Evolutionary conservation across 35 echinoderm and acorn worm species (phyloP).

Genomic region (Diadema setosum): DNA sequence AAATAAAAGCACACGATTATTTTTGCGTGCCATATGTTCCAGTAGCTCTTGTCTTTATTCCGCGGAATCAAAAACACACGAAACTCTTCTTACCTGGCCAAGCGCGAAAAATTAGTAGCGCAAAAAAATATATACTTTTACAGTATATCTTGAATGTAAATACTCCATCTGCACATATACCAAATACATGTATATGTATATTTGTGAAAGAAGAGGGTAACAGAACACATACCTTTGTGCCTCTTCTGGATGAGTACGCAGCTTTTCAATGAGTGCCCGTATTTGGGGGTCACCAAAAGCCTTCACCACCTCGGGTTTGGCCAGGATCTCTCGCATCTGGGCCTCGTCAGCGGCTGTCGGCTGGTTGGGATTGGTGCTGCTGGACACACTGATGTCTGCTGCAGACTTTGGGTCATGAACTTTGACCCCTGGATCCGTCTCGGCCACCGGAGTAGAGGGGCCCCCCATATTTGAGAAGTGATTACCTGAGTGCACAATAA

Average conservation of each 20-base stretch:
- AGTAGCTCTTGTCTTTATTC: too few relatives aligned
- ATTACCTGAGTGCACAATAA: too few relatives aligned
- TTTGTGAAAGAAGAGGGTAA: background rate
- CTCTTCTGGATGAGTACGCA: constrained; percentile 63
- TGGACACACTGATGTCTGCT: constrained; percentile 55
- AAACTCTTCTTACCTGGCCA: too few relatives aligned
- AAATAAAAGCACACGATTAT: too few relatives aligned
- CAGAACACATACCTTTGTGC: constrained; percentile 64
- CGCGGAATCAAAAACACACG: too few relatives aligned
- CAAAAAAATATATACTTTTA: too few relatives aligned
- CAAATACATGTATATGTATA: too few relatives aligned
- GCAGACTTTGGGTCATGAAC: background rate
- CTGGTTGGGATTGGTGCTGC: constrained; percentile 76
- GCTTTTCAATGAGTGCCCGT: constrained; percentile 44
- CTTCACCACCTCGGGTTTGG: constrained; percentile 62
- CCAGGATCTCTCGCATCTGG: constrained; percentile 74
- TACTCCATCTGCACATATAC: too few relatives aligned
- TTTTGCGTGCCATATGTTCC: too few relatives aligned
- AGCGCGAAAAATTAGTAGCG: too few relatives aligned
- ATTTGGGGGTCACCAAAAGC: constrained; percentile 57
- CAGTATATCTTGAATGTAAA: too few relatives aligned
- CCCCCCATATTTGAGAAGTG: too few relatives aligned
- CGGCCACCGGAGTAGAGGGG: background rate
- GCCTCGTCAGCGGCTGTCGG: constrained; percentile 66
- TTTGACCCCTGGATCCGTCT: background rate